Percentiles rank a stretch among this genome's conserved stretches.
Evolutionary conservation across 1,140 invertebrate genomes (phyloP).

Genomic region (Atta cephalotes): DNA sequence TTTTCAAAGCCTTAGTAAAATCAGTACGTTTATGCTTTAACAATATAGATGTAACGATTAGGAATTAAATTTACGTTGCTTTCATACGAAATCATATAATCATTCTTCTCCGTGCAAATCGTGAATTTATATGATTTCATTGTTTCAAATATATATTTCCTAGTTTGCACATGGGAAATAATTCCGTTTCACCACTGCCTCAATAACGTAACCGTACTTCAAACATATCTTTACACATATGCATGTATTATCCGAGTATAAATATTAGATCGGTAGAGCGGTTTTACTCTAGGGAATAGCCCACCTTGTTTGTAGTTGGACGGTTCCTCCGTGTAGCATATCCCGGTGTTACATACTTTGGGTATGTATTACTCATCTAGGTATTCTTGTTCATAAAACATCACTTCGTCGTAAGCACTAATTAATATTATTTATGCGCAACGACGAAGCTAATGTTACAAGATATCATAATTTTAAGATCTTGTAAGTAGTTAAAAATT

Average conservation of each 20-base stretch:
- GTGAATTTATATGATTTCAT: constrained; percentile 40
- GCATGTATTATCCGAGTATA: constrained; percentile 61
- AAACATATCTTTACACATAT: constrained; percentile 55
- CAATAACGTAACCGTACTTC: constrained; percentile 50
- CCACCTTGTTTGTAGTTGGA: constrained; percentile 9
- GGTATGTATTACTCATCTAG: constrained; percentile 38
- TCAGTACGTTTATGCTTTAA: background rate
- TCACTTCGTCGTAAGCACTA: background rate
- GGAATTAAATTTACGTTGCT: background rate
- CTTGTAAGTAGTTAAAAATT: background rate
- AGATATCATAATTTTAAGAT: background rate
- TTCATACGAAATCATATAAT: constrained; percentile 8
- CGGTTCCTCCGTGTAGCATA: background rate
- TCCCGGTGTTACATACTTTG: constrained; percentile 18
- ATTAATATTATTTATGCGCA: constrained; percentile 41
- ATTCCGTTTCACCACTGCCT: constrained; percentile 40
- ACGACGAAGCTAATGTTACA: background rate
- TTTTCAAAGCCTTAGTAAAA: background rate
- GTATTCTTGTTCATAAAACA: constrained; percentile 2
- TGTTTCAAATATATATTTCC: constrained; percentile 18
- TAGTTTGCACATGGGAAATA: constrained; percentile 63
- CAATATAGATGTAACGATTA: background rate
- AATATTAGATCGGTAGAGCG: constrained; percentile 64
- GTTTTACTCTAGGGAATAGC: constrained; percentile 50
- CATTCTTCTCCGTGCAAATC: background rate